A percentile compares a stretch with the other conserved stretches of the same genome.
These are phyloP conservation scores for Diloba caeruleocephala DNA, from an alignment of 2,888 invertebrate species.

Conservation along the genomic window DNA sequence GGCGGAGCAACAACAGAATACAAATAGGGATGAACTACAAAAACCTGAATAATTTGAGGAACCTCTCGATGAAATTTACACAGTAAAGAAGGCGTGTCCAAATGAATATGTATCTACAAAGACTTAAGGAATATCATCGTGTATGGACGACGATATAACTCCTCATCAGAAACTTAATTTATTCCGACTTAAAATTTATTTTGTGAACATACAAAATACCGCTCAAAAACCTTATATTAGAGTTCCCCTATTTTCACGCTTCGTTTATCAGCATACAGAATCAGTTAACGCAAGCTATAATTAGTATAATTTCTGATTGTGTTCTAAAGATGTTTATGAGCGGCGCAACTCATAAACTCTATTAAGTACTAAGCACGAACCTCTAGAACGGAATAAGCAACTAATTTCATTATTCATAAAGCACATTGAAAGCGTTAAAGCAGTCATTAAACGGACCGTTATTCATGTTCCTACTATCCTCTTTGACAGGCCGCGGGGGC, in stretches of 20 bases:
- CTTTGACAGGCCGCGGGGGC: slow-evolving; percentile 80
- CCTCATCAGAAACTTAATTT: no score
- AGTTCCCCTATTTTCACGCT: slow-evolving; percentile 17
- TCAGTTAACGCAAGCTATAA: slow-evolving; percentile 49
- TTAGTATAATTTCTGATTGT: slow-evolving; percentile 68
- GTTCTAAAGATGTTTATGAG: slow-evolving; percentile 74
- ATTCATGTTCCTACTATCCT: slow-evolving; percentile 85
- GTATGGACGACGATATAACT: no score
- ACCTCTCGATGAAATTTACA: no score
- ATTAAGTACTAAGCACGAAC: slow-evolving; percentile 82
- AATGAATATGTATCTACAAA: no score
- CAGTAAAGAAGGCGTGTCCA: no score
- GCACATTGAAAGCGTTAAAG: slow-evolving; percentile 88
- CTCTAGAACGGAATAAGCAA: slow-evolving; percentile 85
- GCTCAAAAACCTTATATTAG: not conserved
- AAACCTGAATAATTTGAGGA: no score
- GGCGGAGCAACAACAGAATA: no score
- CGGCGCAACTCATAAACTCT: slow-evolving; percentile 77
- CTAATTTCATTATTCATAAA: slow-evolving; percentile 89
- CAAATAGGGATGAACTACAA: no score
- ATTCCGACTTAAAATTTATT: not conserved
- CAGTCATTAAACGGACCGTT: slow-evolving; percentile 85
- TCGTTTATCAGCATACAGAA: slow-evolving; percentile 29
- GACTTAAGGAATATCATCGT: no score
- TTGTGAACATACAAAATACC: no score